Conservation (phyloP, 2,888 invertebrate genomes). For the Aporophyla lueneburgensis region DNA sequence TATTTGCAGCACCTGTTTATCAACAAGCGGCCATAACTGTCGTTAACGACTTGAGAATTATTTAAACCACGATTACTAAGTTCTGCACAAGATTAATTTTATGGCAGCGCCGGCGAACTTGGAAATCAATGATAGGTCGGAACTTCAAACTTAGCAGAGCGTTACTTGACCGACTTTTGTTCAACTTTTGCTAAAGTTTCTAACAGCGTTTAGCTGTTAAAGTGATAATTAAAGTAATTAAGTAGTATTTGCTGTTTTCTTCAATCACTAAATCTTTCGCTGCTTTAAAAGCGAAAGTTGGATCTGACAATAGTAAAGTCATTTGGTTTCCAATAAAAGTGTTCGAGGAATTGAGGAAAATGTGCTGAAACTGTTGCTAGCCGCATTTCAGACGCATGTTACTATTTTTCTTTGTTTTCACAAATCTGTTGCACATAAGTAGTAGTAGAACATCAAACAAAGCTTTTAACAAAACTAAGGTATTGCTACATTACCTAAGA, state of each 20-base stretch:
- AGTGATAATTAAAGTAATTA: conserved; percentile 48
- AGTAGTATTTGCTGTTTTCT: background rate
- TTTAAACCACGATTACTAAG: conserved; percentile 64
- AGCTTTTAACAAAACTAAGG: background rate
- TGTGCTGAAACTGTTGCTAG: background rate
- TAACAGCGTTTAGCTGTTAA: conserved; percentile 43
- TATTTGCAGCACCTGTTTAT: conserved; percentile 33
- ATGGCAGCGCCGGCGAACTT: conserved; percentile 42
- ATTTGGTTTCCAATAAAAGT: background rate
- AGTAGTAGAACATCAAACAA: background rate
- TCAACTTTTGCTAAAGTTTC: conserved; percentile 42
- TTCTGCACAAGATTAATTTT: conserved; percentile 61
- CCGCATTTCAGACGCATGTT: background rate
- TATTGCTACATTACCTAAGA: background rate
- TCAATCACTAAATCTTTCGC: background rate
- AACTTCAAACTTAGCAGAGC: conserved; percentile 54
- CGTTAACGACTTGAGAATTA: conserved; percentile 47
- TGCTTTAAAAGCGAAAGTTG: background rate
- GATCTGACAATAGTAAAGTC: background rate
- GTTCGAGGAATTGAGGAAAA: background rate
- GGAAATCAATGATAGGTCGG: conserved; percentile 59
- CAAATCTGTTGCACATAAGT: background rate
- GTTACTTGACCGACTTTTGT: conserved; percentile 61
- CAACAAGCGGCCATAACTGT: conserved; percentile 15
- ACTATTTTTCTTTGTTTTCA: background rate